Base-by-base conservation (phyloP, 2,797 vertebrate species). In the Microtus californicus region DNA sequence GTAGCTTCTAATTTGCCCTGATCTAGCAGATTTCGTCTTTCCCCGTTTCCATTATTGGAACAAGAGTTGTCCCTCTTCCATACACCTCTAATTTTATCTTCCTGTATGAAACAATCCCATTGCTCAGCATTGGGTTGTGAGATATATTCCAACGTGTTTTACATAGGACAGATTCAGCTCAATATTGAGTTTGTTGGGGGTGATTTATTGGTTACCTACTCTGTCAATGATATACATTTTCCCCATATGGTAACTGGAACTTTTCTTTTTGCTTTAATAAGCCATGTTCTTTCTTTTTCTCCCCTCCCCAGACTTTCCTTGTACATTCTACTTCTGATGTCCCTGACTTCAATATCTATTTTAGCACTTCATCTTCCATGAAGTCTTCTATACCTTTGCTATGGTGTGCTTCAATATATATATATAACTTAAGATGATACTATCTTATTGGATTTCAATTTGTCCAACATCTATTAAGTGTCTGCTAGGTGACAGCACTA, bases 321-420 rank as follows among this genome's bases (percentile, higher is more conserved):
- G 45, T 40, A 89, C 7, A 29, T 71, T 54, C 45, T 71, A 73
- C 54, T 78, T 95, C 94, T 51, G 23, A 91, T 86, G 29, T 7
- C 48, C 63, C 51, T 96, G 69, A 93, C 80, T 91, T 87, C 37
- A 81, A 40, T 51, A 90, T 25, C 37, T 71, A 81, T 67, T 67
- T 73, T 93, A 91, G 65, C 29, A 23, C 48, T 27, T 63, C 10
- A 92, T 31, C 10, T 4, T 76, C 63, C 87, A 37, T 63, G 48
- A 93, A 54, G 23, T 6, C 14, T 83, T 80, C 67, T 61, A 34
- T 76, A 56, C 27, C 27, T 48, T 31, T 59, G 29, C 48, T 54
- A 77, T 51, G 73, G 65, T 91, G 37, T 93, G 37, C 34, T 88
- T 61, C 14, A 40, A 67, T 63, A 54, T 51, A 67, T 63, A 54